Conservation (phyloP, 1,140 invertebrate species). For the Oryctes rhinoceros region DNA sequence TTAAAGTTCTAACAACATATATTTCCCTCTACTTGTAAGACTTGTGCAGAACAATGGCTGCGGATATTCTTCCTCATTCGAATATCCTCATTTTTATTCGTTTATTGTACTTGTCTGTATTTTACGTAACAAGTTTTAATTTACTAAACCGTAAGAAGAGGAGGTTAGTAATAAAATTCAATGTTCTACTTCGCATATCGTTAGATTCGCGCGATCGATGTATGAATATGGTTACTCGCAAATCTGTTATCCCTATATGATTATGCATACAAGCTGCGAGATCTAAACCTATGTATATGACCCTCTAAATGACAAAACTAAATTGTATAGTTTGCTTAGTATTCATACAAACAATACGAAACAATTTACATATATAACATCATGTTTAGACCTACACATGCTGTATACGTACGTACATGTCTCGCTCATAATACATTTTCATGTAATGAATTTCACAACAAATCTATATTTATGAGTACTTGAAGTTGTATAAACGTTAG, state of each 20-base stretch:
- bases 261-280: neutral
- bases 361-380: slow-evolving; percentile 35
- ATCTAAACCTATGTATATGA: slow-evolving; percentile 5
- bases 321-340: slow-evolving; percentile 22
- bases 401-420: neutral
- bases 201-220: neutral
- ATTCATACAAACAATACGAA: slow-evolving; percentile 33
- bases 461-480: slow-evolving; percentile 24
- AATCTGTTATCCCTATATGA: slow-evolving; percentile 18
- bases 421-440: slow-evolving; percentile 26
- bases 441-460: slow-evolving; percentile 35
- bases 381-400: slow-evolving; percentile 1
- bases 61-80: too few species aligned
- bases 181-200: neutral
- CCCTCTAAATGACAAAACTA: slow-evolving; percentile 29
- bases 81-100: too few species aligned
- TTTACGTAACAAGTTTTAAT: too few species aligned
- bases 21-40: too few species aligned
- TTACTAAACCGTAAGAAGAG: too few species aligned
- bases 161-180: neutral
- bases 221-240: neutral
- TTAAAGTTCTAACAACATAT: too few species aligned
- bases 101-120: too few species aligned
- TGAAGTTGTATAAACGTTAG: slow-evolving; percentile 8
- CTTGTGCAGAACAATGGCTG: too few species aligned